phyloP scores from a whole-genome alignment of 2,797 vertebrate species.

The Tapirus indicus region DNA sequence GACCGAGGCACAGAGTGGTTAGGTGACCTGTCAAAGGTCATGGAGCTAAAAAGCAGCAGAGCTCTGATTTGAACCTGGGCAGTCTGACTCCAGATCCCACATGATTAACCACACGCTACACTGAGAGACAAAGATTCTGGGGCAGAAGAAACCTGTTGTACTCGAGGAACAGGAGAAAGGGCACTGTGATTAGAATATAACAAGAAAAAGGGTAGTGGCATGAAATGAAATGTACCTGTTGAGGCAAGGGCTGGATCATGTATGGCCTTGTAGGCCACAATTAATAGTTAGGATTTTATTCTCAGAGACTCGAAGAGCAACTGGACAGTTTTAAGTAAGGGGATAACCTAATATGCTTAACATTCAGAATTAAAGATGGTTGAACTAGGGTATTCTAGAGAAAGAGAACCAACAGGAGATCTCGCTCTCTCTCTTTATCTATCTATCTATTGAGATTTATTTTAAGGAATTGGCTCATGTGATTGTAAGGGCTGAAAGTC shows the following conservation, averaged over 20 bases:
- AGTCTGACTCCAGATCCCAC: background rate
- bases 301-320: background rate
- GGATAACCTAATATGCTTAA: background rate
- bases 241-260: too few relatives aligned
- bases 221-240: background rate
- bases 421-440: background rate
- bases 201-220: background rate
- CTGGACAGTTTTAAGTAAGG: background rate
- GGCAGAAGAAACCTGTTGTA: background rate
- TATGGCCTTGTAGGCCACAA: background rate
- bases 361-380: background rate
- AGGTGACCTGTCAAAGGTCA: background rate
- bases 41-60: background rate
- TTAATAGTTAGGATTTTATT: background rate
- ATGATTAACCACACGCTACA: background rate
- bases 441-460: background rate
- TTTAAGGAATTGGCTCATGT: background rate
- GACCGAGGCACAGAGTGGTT: too few relatives aligned
- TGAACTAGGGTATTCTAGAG: background rate
- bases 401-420: background rate
- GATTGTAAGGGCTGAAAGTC: background rate
- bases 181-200: background rate
- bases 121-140: background rate
- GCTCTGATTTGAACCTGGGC: background rate
- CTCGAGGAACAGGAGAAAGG: background rate